Base-by-base conservation (phyloP, 2,888 invertebrate species). In the Ditula angustiorana region DNA sequence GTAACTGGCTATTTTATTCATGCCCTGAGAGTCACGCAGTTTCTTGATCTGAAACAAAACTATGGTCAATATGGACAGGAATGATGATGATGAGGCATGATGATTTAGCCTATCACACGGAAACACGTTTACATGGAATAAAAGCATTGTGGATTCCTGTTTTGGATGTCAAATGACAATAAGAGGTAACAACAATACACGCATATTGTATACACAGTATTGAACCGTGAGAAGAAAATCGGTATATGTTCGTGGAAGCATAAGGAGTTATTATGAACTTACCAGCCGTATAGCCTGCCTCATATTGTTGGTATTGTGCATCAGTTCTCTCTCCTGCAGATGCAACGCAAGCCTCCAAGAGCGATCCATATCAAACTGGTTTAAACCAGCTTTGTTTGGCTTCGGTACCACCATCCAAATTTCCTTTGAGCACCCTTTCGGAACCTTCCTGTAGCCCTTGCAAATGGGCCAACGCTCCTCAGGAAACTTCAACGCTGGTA, bases 261-360 rank as follows among this genome's bases (percentile, higher is more conserved):
- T 16, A n/a, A 44, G 41, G 13, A 55, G 2, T 7, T 47, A 55
- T n/a, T n/a, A 19, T 35, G 59, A 41, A 84, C 86, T 90, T 47
- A 93, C 87, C 69, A 92, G 74, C 68, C 87, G 81, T n/a, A 93
- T 75, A 0, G 88, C 83, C 63, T 84, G 87, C 28, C 89, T 85
- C 67, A 93, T 72, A 47, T 85, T 81, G 53, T 81, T 70, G 1
- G 82, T 79, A 50, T 88, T 80, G 49, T 89, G 70, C 60, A 94
- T 81, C 5, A 94, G 66, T 23, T 85, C 77, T 33, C 87, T 83
- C 75, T 95, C 95, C 67, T 94, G 93, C 57, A 90, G 86, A 68
- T 93, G 94, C 56, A 94, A 86, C 0, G 93, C 92, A 11, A 94
- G 75, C 21, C 94, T 85, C 94, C 95, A 95, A 21, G 90, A 86